These are phyloP conservation scores for Myripristis murdjan DNA, from an alignment of 2,797 vertebrate species.

Conservation along the genomic window DNA sequence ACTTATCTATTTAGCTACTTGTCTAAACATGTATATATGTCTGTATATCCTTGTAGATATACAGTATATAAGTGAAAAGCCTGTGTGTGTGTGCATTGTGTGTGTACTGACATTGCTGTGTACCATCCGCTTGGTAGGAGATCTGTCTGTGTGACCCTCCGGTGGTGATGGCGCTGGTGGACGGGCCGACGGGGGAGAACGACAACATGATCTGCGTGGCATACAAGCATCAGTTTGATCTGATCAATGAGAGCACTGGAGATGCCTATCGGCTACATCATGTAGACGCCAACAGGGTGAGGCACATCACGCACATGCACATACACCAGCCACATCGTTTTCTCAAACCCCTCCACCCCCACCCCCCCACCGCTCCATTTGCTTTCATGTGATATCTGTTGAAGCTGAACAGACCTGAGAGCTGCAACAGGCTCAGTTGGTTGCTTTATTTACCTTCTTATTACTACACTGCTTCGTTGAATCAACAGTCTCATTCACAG, in stretches of 20 bases:
- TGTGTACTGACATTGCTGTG: neutral
- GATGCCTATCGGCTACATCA: constrained; percentile 95
- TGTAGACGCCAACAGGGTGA: constrained; percentile 94
- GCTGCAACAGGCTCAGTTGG: constrained; percentile 8
- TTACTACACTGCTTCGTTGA: constrained; percentile 39
- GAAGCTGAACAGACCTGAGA: constrained; percentile 15
- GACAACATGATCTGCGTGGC: constrained; percentile 99
- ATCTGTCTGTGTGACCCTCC: constrained; percentile 97
- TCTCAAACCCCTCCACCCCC: neutral
- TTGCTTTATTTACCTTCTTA: constrained; percentile 52
- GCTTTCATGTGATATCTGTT: constrained; percentile 2
- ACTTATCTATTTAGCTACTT: too few species aligned
- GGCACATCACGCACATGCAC: constrained; percentile 27
- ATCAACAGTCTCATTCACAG: constrained; percentile 56
- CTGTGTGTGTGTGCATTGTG: too few species aligned
- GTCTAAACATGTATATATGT: neutral
- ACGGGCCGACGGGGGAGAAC: constrained; percentile 94
- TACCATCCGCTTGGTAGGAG: constrained; percentile 84
- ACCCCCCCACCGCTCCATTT: neutral
- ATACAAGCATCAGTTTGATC: constrained; percentile 97
- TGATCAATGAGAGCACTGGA: constrained; percentile 98
- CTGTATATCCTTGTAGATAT: too few species aligned
- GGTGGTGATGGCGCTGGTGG: constrained; percentile 94
- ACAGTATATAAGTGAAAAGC: too few species aligned
- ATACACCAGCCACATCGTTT: too few species aligned